Base-by-base conservation (phyloP, 2,888 invertebrate species). In the Caenorhabditis sp. region DNA sequence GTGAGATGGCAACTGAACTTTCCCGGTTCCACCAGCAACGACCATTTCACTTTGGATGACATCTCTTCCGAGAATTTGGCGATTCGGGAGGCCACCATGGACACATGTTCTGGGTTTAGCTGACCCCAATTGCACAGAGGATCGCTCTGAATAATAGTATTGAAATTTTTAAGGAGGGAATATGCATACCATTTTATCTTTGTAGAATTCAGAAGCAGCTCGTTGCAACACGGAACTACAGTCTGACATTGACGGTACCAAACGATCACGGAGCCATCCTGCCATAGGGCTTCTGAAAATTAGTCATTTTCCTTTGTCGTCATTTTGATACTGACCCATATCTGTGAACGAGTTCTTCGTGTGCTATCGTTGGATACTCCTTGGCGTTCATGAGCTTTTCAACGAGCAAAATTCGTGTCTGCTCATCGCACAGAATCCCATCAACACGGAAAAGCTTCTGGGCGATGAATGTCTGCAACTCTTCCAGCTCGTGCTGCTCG, bases 21-120 rank as follows among this genome's bases (percentile, higher is more conserved):
- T 49, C 91, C 91, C 7, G 91, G 91, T 56, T 91, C 88, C 10
- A 90, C 85, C 4, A 91, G 85, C 41, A 91, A 49, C 26, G 90
- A 89, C 89, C 89, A 91, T 41, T 84, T 82, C 22, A 91, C 88
- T 77, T 86, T 83, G 8, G 68, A 64, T 2, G 82, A 58, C 86
- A 89, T 89, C 22, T 87, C 82, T 6, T 86, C 82, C 3, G 85
- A 80, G 35, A 86, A 85, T 56, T 82, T 81, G 12, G 82, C 69
- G 31, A 89, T 88, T 28, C 87, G 82, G 19, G 61, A 63, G 44
- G 86, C 86, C 6, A 88, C 87, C 72, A 84, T 85, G 4, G 84
- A 38, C 4, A 86, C 80, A 16, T 75, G 69, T 44, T 88, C 89
- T 8, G 87, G 51, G 22, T 86, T 80, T 61, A 82, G 68, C 31